A percentile compares a stretch with the other conserved stretches of the same genome.
These are phyloP conservation scores for Lasioglossum vierecki DNA, from an alignment of 2,888 invertebrate species.

Conservation along the genomic window DNA sequence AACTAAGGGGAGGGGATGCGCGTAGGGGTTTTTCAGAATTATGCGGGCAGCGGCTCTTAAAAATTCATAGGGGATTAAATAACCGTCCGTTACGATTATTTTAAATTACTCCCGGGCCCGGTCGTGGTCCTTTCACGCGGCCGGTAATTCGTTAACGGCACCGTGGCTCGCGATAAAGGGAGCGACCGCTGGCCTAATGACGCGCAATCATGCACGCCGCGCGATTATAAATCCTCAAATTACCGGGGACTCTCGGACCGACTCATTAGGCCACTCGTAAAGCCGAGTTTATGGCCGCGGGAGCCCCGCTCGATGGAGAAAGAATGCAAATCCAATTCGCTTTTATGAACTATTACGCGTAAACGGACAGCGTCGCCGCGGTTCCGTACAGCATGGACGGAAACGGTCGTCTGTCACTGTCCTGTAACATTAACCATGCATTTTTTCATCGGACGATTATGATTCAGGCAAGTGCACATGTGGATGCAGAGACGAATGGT, in stretches of 20 bases:
- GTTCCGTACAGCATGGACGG: not conserved
- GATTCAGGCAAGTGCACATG: not conserved
- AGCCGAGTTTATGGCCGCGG: not conserved
- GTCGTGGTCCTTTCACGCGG: slow-evolving; percentile 29
- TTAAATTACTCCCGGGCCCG: slow-evolving; percentile 13
- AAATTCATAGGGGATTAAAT: slow-evolving; percentile 27
- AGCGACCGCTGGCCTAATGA: slow-evolving; percentile 7
- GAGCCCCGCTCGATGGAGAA: not conserved
- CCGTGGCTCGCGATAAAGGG: slow-evolving; percentile 18
- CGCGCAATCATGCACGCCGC: slow-evolving; percentile 26
- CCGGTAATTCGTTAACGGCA: slow-evolving; percentile 30
- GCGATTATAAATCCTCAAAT: slow-evolving; percentile 28
- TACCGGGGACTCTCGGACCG: not conserved
- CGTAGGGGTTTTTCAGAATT: slow-evolving; percentile 18
- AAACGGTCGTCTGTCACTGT: not conserved
- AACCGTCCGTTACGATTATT: slow-evolving; percentile 36
- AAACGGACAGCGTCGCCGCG: not conserved
- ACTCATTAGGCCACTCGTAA: slow-evolving; percentile 9
- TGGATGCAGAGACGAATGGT: not conserved
- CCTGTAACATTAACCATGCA: not conserved
- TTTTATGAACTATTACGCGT: not conserved
- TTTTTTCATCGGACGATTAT: not conserved
- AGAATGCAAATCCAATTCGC: slow-evolving; percentile 7
- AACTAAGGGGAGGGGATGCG: not conserved
- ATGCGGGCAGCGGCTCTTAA: slow-evolving; percentile 9